Conservation (phyloP, 2,888 invertebrate species). For the Rotaria magnacalcarata region DNA sequence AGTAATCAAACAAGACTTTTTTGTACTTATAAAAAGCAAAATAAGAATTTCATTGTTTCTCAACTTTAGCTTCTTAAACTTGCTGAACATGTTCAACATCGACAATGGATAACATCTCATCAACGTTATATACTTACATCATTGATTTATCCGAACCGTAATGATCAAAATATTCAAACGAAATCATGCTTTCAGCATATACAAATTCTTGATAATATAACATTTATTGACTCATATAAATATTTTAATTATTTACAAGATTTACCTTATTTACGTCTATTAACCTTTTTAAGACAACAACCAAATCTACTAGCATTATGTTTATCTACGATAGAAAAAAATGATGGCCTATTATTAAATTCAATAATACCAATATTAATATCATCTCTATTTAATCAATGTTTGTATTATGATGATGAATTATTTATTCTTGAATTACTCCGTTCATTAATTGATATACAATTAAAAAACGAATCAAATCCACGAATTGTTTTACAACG, state of each 20-base stretch:
- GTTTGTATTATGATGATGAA: constrained; percentile 72
- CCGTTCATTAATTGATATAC: constrained; percentile 66
- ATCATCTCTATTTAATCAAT: constrained; percentile 71
- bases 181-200: constrained; percentile 50
- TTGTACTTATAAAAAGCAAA: background rate
- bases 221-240: constrained; percentile 76
- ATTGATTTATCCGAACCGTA: constrained; percentile 37
- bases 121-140: constrained; percentile 42
- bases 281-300: constrained; percentile 68
- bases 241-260: constrained; percentile 73
- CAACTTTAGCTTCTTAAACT: constrained; percentile 40
- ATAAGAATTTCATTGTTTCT: background rate
- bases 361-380: constrained; percentile 64
- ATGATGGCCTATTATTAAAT: constrained; percentile 57
- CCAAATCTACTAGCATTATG: constrained; percentile 70
- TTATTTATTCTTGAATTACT: constrained; percentile 58
- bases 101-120: constrained; percentile 38
- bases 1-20: background rate
- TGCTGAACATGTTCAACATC: constrained; percentile 39
- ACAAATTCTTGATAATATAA: constrained; percentile 35
- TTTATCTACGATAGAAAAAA: constrained; percentile 68
- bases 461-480: constrained; percentile 69
- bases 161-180: constrained; percentile 30
- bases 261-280: constrained; percentile 68
- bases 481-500: constrained; percentile 70